Evolutionary conservation across 2,888 invertebrate species (phyloP), one percentile per base, ranked within the genome.

Genomic region (Agrotis segetum): DNA sequence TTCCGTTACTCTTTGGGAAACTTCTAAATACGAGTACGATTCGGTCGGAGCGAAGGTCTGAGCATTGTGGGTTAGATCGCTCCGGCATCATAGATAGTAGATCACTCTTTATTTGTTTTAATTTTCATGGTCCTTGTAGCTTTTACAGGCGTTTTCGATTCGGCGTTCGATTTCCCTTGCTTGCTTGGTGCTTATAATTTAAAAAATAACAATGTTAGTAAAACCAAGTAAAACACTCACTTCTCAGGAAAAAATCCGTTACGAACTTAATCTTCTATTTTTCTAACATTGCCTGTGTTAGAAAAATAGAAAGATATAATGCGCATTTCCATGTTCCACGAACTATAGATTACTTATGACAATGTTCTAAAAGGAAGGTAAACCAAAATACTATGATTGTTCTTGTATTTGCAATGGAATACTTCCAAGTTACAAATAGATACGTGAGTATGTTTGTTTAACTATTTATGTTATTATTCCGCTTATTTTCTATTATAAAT

Each of bases 401-500:
- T 67, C 74, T 63, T 68, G 53, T 50, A 74, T 63, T 17, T 74
- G 47, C 40, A 24, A 58, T 14, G 65, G 49, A n/a, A 60, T 13
- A 40, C 34, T 49, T 64, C 4, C 47, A 76, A 17, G n/a, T 68
- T 49, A n/a, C 14, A 71, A 71, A 61, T 74, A 63, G 62, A 63
- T 55, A 44, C 1, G 21, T 16, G 61, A 61, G 17, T 40, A 40
- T 11, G 40, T 40, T 11, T 40, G 58, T 61, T 66, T 55, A 63
- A 53, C 53, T 81, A 71, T 75, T 77, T 61, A 55, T 74, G 46
- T 67, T 67, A 65, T 72, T 65, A 71, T 82, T 84, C 67, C 71
- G n/a, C 34, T 71, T 80, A 83, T 63, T 58, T 60, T 67, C 6
- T 79, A 53, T 79, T 80, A 79, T 81, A 59, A 62, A 71, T 74